A percentile compares a stretch with the other conserved stretches of the same genome.
These are phyloP conservation scores for Poecilia velifera DNA, from an alignment of 2,797 vertebrate genomes.

Conservation along the genomic window DNA sequence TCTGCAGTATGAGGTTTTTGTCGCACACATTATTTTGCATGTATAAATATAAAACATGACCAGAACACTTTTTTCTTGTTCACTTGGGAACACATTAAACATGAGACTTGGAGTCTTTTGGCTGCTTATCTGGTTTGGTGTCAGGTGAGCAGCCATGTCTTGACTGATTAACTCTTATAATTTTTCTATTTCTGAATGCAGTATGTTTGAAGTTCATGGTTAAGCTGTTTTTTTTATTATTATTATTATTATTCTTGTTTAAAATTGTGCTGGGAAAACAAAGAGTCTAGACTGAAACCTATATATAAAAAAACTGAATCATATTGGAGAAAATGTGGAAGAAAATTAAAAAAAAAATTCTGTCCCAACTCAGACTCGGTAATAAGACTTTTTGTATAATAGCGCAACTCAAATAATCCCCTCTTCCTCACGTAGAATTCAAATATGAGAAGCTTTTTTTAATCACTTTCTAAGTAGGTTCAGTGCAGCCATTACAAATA, in stretches of 20 bases:
- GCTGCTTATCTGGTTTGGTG: background rate
- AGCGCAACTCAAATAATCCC: background rate
- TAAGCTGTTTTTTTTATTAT: background rate
- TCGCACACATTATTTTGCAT: too few relatives aligned
- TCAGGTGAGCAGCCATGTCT: background rate
- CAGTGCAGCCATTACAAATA: conserved; percentile 11
- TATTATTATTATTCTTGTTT: background rate
- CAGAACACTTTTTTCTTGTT: background rate
- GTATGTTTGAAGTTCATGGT: background rate
- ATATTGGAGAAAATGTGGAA: background rate
- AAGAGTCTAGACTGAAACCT: background rate
- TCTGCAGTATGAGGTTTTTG: too few relatives aligned
- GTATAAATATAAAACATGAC: too few relatives aligned
- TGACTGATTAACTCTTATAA: background rate
- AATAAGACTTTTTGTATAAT: background rate
- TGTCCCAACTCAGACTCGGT: background rate
- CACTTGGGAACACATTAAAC: background rate
- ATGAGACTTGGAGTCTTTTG: background rate
- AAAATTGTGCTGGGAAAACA: background rate
- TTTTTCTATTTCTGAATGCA: background rate
- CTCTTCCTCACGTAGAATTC: background rate
- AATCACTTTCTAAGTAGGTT: background rate
- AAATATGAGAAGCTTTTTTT: background rate
- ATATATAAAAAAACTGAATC: too few relatives aligned
- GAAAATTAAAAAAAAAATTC: background rate